These are phyloP conservation scores for Coecobrya sp. DNA, from an alignment of 2,888 invertebrate species.

Conservation along the genomic window DNA sequence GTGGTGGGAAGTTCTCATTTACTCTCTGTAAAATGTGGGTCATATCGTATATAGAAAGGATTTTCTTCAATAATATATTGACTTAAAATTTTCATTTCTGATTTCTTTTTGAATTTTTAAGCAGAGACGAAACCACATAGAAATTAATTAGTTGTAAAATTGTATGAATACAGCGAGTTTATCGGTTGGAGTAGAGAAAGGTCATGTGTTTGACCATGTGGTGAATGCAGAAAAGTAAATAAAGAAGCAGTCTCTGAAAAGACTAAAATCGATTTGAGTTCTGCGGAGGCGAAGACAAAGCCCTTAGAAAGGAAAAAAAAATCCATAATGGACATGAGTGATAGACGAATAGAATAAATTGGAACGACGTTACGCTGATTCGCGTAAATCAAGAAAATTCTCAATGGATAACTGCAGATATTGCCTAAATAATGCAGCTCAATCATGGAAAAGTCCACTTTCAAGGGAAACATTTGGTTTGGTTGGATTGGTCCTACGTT, in stretches of 20 bases:
- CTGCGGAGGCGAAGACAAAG: background rate
- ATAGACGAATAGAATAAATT: background rate
- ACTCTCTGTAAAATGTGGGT: constrained; percentile 21
- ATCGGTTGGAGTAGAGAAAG: background rate
- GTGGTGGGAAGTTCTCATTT: background rate
- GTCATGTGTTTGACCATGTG: background rate
- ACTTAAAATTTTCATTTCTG: background rate
- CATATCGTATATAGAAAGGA: no score
- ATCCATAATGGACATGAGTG: background rate
- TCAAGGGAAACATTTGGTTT: background rate
- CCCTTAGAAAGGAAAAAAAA: no score
- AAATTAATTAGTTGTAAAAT: background rate
- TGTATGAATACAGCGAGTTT: no score
- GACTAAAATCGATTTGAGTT: background rate
- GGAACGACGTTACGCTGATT: background rate
- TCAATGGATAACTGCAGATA: background rate
- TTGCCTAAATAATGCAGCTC: background rate
- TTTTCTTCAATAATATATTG: constrained; percentile 4
- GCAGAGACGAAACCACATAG: background rate
- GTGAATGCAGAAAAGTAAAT: background rate
- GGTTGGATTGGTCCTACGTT: background rate
- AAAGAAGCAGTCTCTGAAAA: background rate
- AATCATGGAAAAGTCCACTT: background rate
- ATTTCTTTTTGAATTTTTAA: background rate
- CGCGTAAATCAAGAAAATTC: background rate